Evolutionary conservation across 2,888 invertebrate species (phyloP), one percentile per base, ranked within the genome.

Genomic region (Rhynchonema sp.): DNA sequence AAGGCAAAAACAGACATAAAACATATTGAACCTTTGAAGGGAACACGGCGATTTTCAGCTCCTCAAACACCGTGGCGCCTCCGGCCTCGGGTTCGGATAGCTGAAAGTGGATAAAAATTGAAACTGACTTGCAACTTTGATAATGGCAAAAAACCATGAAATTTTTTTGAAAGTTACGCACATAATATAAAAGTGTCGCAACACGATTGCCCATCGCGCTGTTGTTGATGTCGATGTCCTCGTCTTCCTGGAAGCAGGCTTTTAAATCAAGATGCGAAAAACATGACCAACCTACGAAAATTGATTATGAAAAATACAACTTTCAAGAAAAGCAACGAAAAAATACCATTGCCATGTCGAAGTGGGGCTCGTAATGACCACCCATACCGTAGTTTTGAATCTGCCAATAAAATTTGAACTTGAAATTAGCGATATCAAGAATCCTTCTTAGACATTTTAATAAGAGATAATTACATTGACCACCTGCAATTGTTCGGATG

Each of bases 281-380:
- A n/a, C n/a, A n/a, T n/a, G n/a, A n/a, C n/a, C n/a, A n/a, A n/a
- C n/a, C n/a, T n/a, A n/a, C n/a, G n/a, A n/a, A n/a, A n/a, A n/a
- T n/a, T n/a, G n/a, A n/a, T n/a, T n/a, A n/a, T n/a, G n/a, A n/a
- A n/a, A n/a, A n/a, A n/a, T n/a, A n/a, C n/a, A n/a, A n/a, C n/a
- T n/a, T n/a, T n/a, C n/a, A n/a, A n/a, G n/a, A n/a, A n/a, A n/a
- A n/a, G n/a, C n/a, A n/a, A n/a, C n/a, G n/a, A n/a, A n/a, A n/a
- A 46, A 72, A 68, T 69, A 78, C 78, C 67, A 77, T 70, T 28
- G 78, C 78, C 73, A 76, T 78, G 67, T 79, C 92, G 75, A 83
- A 92, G 76, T 94, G 94, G n/a, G 92, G 91, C 71, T 91, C 92
- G 74, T 94, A 94, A 74, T 94, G 92, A 0, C 92, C 94, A 1